phyloP scores from a whole-genome alignment of 2,113 vertebrate species.

The Stigmatopora nigra region DNA sequence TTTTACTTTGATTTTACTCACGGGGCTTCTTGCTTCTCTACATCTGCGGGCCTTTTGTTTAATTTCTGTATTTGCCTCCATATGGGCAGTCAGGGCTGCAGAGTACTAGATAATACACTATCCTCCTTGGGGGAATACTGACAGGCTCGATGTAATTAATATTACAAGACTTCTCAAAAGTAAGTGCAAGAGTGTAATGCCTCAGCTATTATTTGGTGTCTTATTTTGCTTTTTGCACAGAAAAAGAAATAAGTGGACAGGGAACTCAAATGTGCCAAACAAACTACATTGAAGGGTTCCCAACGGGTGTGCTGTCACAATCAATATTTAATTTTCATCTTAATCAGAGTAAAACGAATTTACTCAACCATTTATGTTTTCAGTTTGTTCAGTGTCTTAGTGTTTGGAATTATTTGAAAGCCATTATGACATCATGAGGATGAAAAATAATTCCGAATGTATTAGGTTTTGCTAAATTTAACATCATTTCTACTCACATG shows the following conservation, averaged over 20 bases:
- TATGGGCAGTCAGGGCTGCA: conserved; percentile 19
- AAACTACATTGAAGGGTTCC: conserved; percentile 1
- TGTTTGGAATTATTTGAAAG: not conserved
- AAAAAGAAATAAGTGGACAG: conserved; percentile 6
- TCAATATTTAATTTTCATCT: not conserved
- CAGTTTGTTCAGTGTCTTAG: not conserved
- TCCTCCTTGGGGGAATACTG: conserved; percentile 31
- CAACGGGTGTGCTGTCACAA: not conserved
- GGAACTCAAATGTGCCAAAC: conserved; percentile 5
- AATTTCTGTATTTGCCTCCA: conserved; percentile 20
- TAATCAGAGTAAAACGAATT: not conserved
- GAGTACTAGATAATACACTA: conserved; percentile 38
- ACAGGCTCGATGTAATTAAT: conserved; percentile 49
- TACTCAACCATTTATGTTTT: not conserved
- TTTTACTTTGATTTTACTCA: conserved; percentile 36
- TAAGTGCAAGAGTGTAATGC: conserved; percentile 27
- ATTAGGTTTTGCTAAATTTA: too few species aligned
- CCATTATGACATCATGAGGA: too few species aligned
- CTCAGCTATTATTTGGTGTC: conserved; percentile 16
- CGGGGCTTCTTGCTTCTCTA: conserved; percentile 18
- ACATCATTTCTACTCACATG: too few species aligned
- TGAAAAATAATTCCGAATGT: too few species aligned
- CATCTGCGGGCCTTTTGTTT: conserved; percentile 24
- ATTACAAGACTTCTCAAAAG: conserved; percentile 40
- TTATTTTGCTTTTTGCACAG: conserved; percentile 20